Percentiles rank a stretch among this genome's conserved stretches.
Conservation (phyloP, 2,888 invertebrate species). For the Aproaerema taeniolella region DNA sequence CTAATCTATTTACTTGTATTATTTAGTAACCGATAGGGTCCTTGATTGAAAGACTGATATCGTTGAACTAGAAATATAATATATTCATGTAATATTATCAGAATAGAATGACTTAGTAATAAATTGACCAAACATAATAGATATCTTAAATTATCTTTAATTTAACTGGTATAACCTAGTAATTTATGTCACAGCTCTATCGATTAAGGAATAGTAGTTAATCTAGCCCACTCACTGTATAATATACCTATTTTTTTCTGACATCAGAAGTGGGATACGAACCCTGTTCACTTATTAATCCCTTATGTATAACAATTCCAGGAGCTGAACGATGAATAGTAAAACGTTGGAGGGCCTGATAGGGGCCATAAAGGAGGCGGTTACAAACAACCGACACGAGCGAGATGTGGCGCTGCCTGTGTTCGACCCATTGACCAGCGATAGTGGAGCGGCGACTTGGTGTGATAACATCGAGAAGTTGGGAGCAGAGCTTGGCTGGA, state of each 20-base stretch:
- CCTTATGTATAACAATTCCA: no score
- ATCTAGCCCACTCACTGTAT: not conserved
- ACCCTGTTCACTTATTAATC: not conserved
- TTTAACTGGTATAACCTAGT: no score
- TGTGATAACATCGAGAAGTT: slow-evolving; percentile 13
- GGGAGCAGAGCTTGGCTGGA: slow-evolving; percentile 18
- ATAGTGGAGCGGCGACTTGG: slow-evolving; percentile 22
- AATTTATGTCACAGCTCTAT: no score
- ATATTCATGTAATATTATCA: no score
- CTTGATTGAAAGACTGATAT: no score
- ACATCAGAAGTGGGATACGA: slow-evolving; percentile 7
- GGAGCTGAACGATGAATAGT: not conserved
- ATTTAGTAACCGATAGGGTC: no score
- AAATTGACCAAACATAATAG: no score
- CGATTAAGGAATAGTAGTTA: no score
- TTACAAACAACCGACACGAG: not conserved
- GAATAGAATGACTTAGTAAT: no score
- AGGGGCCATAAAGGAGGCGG: slow-evolving; percentile 5
- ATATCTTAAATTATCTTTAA: no score
- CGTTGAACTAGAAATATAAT: no score
- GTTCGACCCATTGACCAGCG: slow-evolving; percentile 9
- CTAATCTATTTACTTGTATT: no score
- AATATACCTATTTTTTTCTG: not conserved
- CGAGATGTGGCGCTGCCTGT: slow-evolving; percentile 7
- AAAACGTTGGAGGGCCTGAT: not conserved